Percentiles rank a stretch among this genome's conserved stretches.
These are phyloP conservation scores for Gymnopithys bicolor DNA, from an alignment of 2,797 vertebrate species.

Conservation along the genomic window DNA sequence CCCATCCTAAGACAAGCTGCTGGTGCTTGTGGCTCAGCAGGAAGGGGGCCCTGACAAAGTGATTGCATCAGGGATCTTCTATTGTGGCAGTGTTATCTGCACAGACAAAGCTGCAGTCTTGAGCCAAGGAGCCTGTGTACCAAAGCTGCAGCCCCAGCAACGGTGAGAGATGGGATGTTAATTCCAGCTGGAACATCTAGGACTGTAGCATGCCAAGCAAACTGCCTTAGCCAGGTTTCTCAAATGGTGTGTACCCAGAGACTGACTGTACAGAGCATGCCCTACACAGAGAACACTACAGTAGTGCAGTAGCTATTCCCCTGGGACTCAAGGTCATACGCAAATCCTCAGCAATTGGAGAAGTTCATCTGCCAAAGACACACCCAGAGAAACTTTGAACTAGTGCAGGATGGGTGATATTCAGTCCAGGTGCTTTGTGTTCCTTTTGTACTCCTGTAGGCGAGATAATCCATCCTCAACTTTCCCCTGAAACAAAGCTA, in stretches of 20 bases:
- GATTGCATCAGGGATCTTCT: background rate
- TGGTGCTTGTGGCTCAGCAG: background rate
- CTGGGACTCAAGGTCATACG: background rate
- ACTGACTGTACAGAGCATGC: background rate
- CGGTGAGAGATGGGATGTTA: background rate
- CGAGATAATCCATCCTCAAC: background rate
- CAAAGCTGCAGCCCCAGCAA: background rate
- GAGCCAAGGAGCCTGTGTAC: background rate
- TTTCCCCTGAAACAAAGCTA: background rate
- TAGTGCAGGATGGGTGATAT: background rate
- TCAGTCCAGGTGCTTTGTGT: background rate
- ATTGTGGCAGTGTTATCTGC: background rate
- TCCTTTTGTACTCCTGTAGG: background rate
- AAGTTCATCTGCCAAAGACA: background rate
- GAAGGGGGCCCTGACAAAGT: background rate
- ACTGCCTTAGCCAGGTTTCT: background rate
- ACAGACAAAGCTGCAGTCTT: background rate
- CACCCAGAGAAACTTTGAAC: background rate
- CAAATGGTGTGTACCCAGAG: background rate
- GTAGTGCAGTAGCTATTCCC: background rate
- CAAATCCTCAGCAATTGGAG: background rate
- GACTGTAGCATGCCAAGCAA: background rate
- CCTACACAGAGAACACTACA: background rate
- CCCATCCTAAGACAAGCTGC: background rate
- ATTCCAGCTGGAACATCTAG: background rate